Conservation (phyloP, 2,797 vertebrate species). For the Tragopan temminckii region DNA sequence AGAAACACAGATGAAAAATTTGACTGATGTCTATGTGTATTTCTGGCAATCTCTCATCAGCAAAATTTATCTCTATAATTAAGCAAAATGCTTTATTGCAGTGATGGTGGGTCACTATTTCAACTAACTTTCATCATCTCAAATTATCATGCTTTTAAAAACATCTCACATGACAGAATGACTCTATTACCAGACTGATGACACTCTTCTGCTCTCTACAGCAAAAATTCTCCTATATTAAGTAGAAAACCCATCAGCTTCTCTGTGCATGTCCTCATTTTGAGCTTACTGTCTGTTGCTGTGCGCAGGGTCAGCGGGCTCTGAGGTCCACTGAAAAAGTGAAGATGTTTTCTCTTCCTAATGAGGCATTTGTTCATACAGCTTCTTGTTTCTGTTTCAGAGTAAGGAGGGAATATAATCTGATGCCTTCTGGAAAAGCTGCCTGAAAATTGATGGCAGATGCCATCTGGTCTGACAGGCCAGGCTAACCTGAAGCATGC, state of each 20-base stretch:
- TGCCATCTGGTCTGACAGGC: slow-evolving; percentile 9
- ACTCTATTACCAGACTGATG: neutral
- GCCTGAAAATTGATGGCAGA: neutral
- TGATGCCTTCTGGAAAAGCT: slow-evolving; percentile 22
- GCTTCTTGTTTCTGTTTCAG: neutral
- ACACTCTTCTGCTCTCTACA: neutral
- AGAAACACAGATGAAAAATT: slow-evolving; percentile 10
- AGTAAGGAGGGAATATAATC: neutral
- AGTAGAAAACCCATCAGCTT: neutral
- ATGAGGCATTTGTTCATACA: neutral
- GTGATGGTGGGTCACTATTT: slow-evolving; percentile 20
- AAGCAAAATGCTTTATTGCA: slow-evolving; percentile 38
- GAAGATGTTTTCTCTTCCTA: slow-evolving; percentile 1
- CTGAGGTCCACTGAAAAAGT: neutral
- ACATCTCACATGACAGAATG: slow-evolving; percentile 4
- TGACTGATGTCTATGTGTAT: neutral
- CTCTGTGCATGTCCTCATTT: neutral
- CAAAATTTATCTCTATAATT: slow-evolving; percentile 36
- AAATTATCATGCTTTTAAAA: slow-evolving; percentile 34
- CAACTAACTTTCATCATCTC: slow-evolving; percentile 46
- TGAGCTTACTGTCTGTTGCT: neutral
- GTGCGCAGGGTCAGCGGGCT: neutral
- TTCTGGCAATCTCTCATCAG: slow-evolving; percentile 32
- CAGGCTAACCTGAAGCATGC: neutral
- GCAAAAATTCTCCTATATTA: neutral